Evolutionary conservation across 2,888 invertebrate species (phyloP), one percentile per base, ranked within the genome.

Genomic region (Lasioglossum leucozonium): DNA sequence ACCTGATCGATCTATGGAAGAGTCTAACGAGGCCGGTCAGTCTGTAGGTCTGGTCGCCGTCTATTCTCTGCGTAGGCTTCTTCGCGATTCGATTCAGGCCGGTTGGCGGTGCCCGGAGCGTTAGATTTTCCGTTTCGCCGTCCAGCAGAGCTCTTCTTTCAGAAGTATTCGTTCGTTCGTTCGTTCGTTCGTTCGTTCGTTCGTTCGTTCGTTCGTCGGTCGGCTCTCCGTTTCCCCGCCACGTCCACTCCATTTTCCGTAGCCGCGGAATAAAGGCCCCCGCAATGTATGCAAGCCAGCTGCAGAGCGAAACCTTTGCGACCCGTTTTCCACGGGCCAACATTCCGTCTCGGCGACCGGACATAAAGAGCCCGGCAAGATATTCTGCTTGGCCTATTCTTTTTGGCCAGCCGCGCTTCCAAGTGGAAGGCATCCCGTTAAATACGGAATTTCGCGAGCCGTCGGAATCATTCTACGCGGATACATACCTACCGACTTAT

Each of bases 321-420:
- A 88, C 82, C 81, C 83, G 79, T 73, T 86, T 82, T 73, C 77
- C 55, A 72, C 80, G 30, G 55, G 55, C 77, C 86, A 75, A 78
- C 69, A 87, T 86, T 83, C 86, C 80, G 58, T 84, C 90, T 84
- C 79, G 67, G 73, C 69, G 58, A 81, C 79, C 82, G 71, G 77
- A 78, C 73, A 89, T 85, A 89, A 90, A 90, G 83, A 86, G 72
- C 69, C 72, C 72, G 89, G 80, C 51, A 90, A 84, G 90, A 89
- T 89, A 89, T 90, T 90, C 76, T 76, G 71, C 81, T 77, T 72
- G 77, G 71, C 72, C 85, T 77, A 84, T 87, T 87, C 79, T 80
- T 85, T 89, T 82, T 80, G 79, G 30, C 81, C 73, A 74, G 81
- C 72, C 80, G 74, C 80, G 75, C 78, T 78, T 73, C 67, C 79